phyloP scores from a whole-genome alignment of 37 sponge, comb jelly and placozoan genomes.

The Hexactinellida sp. region DNA sequence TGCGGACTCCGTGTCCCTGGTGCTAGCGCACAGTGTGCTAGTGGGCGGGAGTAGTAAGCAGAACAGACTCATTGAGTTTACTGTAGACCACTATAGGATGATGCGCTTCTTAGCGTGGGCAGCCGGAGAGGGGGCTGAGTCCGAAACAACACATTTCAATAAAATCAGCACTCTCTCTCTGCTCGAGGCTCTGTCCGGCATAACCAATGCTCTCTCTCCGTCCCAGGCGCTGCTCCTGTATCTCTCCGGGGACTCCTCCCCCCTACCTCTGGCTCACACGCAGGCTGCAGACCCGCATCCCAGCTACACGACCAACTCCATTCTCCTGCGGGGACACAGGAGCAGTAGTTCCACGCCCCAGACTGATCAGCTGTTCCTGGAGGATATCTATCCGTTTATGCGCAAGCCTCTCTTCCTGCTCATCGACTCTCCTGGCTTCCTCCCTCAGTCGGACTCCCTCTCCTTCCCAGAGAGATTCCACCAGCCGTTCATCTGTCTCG shows the following conservation, averaged over 20 bases:
- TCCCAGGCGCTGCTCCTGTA: background rate
- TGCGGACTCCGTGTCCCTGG: background rate
- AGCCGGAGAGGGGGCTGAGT: background rate
- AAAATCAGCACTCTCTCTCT: background rate
- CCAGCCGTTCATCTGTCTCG: background rate
- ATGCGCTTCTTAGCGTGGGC: background rate
- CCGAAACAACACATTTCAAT: background rate
- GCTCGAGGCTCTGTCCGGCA: background rate
- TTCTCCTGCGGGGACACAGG: background rate
- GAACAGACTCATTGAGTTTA: background rate
- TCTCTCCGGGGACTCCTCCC: background rate
- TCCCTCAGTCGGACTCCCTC: background rate
- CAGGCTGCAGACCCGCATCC: background rate
- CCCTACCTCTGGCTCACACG: background rate
- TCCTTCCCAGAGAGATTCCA: background rate
- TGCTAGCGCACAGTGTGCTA: background rate
- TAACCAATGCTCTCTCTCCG: background rate
- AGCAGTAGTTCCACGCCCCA: background rate
- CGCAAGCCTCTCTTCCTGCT: background rate
- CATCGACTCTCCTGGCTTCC: background rate
- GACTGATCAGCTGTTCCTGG: background rate
- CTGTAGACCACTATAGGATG: slow-evolving; percentile 8
- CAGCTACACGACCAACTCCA: background rate
- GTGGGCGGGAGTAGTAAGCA: background rate
- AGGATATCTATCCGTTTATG: background rate